phyloP scores from a whole-genome alignment of 2,113 vertebrate species.

The Apodemus speciosus region DNA sequence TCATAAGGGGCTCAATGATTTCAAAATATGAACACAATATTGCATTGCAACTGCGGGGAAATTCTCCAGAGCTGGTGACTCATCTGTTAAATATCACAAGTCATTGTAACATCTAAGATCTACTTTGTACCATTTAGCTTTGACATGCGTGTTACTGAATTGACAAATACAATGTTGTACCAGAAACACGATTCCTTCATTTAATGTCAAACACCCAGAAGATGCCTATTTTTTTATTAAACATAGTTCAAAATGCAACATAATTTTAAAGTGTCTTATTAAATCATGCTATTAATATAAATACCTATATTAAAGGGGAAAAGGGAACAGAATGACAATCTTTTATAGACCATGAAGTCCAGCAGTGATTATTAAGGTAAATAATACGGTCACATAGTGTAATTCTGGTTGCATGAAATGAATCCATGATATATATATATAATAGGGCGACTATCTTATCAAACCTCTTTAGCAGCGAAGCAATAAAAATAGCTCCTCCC shows the following conservation, averaged over 20 bases:
- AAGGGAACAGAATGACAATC: constrained; percentile 52
- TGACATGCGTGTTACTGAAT: constrained; percentile 7
- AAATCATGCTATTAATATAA: constrained; percentile 72
- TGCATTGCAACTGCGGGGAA: not conserved
- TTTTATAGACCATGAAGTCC: constrained; percentile 58
- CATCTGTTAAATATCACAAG: constrained; percentile 51
- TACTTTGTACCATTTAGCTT: constrained; percentile 59
- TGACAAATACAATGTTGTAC: constrained; percentile 46
- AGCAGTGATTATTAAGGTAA: constrained; percentile 63
- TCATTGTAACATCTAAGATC: constrained; percentile 11
- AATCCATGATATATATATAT: constrained; percentile 33
- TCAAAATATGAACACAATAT: constrained; percentile 50
- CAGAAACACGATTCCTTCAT: constrained; percentile 12
- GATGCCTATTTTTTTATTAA: constrained; percentile 48
- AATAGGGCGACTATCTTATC: constrained; percentile 58
- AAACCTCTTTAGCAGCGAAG: constrained; percentile 44
- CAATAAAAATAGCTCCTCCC: constrained; percentile 46
- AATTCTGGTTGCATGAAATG: constrained; percentile 61
- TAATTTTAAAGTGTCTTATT: constrained; percentile 67
- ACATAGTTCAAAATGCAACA: constrained; percentile 64
- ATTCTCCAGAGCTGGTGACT: constrained; percentile 36
- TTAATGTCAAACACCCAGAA: constrained; percentile 6
- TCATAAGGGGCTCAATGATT: not conserved
- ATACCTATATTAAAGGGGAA: constrained; percentile 56
- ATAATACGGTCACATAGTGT: constrained; percentile 39